These are phyloP conservation scores for Chrysopilus asiliformis DNA, from an alignment of 2,888 invertebrate species.

Conservation along the genomic window DNA sequence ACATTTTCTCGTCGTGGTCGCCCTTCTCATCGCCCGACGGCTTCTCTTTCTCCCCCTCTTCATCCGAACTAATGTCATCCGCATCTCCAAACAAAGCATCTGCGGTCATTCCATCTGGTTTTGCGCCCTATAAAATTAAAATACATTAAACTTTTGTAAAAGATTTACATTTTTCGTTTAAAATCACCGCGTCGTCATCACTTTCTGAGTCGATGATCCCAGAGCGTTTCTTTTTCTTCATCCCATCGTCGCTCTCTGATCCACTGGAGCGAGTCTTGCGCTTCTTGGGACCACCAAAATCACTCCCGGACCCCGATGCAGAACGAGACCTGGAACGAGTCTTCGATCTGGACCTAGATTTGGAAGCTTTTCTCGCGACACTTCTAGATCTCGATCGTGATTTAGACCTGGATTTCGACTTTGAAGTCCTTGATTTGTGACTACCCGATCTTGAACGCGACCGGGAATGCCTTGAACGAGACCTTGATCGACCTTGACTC, in stretches of 20 bases:
- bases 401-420: constrained; percentile 21
- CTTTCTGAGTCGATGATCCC: constrained; percentile 53
- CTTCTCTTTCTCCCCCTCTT: constrained; percentile 37
- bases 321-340: constrained; percentile 7
- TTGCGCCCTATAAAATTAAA: constrained; percentile 20
- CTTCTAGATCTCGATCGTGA: constrained; percentile 35
- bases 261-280: constrained; percentile 39
- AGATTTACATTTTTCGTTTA: too few species aligned
- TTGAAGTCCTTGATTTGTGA: too few species aligned
- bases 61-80: constrained; percentile 82
- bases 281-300: constrained; percentile 25
- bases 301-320: constrained; percentile 22
- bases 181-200: constrained; percentile 45
- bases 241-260: constrained; percentile 35
- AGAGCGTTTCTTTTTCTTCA: constrained; percentile 40
- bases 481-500: constrained; percentile 25
- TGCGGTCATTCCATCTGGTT: constrained; percentile 40
- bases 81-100: constrained; percentile 87
- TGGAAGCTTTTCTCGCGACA: too few species aligned
- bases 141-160: too few species aligned
- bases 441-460: too few species aligned
- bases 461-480: constrained; percentile 2
- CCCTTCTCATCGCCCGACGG: constrained; percentile 22
- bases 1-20: constrained; percentile 25
- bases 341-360: constrained; percentile 34